A percentile compares a stretch with the other conserved stretches of the same genome.
Evolutionary conservation across 2,888 invertebrate genomes (phyloP).

Genomic region (Tetropium fuscum): DNA sequence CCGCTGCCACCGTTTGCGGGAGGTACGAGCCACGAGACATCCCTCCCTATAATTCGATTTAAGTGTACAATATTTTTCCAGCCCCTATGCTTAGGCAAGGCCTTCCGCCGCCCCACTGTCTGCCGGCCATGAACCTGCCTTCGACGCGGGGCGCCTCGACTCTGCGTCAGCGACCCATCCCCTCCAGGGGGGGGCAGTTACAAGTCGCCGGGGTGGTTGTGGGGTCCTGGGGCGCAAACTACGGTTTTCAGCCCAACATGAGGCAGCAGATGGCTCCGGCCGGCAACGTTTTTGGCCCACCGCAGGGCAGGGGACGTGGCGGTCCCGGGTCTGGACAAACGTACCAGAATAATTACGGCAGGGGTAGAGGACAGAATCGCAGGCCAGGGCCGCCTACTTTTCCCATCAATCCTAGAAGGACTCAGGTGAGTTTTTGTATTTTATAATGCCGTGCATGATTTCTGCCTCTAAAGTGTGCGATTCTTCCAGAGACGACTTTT

Average conservation of each 20-base stretch:
- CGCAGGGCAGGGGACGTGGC: conserved; percentile 44
- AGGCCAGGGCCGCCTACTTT: conserved; percentile 59
- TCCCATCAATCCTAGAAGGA: conserved; percentile 57
- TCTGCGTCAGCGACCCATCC: conserved; percentile 71
- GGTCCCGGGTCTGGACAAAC: conserved; percentile 7
- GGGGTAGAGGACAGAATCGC: conserved; percentile 52
- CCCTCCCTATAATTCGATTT: too few species aligned
- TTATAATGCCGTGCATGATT: too few species aligned
- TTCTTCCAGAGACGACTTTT: too few species aligned
- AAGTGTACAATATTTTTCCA: too few species aligned
- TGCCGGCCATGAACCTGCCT: conserved; percentile 66
- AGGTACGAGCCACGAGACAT: too few species aligned
- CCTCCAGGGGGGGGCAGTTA: conserved; percentile 73
- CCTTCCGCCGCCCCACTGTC: conserved; percentile 64
- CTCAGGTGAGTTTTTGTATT: conserved; percentile 54
- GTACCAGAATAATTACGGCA: conserved; percentile 43
- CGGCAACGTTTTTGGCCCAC: conserved; percentile 42
- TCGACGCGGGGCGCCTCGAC: conserved; percentile 66
- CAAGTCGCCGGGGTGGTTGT: conserved; percentile 88
- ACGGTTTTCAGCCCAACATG: conserved; percentile 65
- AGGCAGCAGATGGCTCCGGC: conserved; percentile 49
- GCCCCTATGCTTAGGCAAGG: conserved; percentile 60
- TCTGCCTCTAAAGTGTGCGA: too few species aligned
- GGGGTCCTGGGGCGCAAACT: conserved; percentile 90
- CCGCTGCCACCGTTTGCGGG: conserved; percentile 68